These are phyloP conservation scores for Chymomyza caudatula DNA, from an alignment of 2,888 invertebrate species.

Conservation along the genomic window DNA sequence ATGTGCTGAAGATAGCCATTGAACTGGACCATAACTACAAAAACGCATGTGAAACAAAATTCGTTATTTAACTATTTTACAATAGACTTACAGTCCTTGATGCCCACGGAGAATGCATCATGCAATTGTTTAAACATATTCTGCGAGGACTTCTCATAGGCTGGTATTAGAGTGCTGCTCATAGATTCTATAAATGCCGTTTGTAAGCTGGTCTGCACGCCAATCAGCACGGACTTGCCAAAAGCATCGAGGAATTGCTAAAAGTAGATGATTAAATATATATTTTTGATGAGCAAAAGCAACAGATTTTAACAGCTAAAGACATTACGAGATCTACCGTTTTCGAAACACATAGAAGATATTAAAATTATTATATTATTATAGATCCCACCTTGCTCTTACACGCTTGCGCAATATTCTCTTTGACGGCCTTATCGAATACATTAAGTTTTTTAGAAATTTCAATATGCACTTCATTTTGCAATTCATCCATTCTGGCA, in stretches of 20 bases:
- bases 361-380: neutral
- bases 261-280: constrained; percentile 29
- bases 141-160: constrained; percentile 91
- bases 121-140: constrained; percentile 94
- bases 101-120: constrained; percentile 91
- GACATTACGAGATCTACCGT: too few species aligned
- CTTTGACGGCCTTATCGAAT: constrained; percentile 86
- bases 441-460: constrained; percentile 85
- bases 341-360: constrained; percentile 4
- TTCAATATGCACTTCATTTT: constrained; percentile 84
- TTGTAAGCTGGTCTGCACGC: constrained; percentile 86
- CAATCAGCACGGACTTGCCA: constrained; percentile 83
- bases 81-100: constrained; percentile 88
- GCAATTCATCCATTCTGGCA: constrained; percentile 79
- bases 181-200: constrained; percentile 88
- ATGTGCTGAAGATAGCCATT: constrained; percentile 79
- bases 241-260: constrained; percentile 88
- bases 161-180: constrained; percentile 87
- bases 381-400: constrained; percentile 84
- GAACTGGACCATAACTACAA: constrained; percentile 79
- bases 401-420: constrained; percentile 88
- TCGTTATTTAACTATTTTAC: neutral
- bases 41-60: neutral
- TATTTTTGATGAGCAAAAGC: too few species aligned
- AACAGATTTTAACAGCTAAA: too few species aligned